Conservation (phyloP, 2,797 vertebrate species). For the Anomalospiza imberbis region DNA sequence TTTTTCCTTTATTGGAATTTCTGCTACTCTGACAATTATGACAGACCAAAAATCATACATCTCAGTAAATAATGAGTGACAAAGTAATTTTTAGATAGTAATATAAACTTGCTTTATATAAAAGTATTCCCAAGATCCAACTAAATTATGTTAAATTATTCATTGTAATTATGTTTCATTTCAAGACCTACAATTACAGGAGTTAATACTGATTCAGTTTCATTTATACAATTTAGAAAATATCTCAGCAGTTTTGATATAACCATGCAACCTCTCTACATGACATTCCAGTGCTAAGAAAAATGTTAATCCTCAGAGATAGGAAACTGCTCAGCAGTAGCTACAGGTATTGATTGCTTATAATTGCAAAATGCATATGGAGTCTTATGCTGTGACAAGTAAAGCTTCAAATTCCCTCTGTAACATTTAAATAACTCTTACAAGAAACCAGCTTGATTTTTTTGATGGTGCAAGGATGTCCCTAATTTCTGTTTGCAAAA, state of each 20-base stretch:
- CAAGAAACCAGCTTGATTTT: background rate
- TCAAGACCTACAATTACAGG: background rate
- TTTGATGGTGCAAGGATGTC: background rate
- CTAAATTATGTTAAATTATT: constrained; percentile 42
- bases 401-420: background rate
- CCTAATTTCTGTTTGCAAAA: background rate
- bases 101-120: background rate
- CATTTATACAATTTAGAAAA: background rate
- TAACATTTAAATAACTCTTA: background rate
- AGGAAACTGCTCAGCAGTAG: background rate
- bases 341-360: background rate
- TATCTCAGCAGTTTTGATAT: background rate
- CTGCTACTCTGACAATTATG: background rate
- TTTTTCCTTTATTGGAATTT: background rate
- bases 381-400: background rate
- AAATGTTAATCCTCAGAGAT: background rate
- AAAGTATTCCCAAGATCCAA: background rate
- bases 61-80: background rate
- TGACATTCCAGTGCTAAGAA: background rate
- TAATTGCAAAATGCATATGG: background rate
- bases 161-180: constrained; percentile 15
- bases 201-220: background rate
- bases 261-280: background rate
- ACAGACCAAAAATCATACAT: background rate
- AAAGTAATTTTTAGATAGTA: background rate